phyloP scores from a whole-genome alignment of 1,140 invertebrate species.

The Hirudo medicinalis region DNA sequence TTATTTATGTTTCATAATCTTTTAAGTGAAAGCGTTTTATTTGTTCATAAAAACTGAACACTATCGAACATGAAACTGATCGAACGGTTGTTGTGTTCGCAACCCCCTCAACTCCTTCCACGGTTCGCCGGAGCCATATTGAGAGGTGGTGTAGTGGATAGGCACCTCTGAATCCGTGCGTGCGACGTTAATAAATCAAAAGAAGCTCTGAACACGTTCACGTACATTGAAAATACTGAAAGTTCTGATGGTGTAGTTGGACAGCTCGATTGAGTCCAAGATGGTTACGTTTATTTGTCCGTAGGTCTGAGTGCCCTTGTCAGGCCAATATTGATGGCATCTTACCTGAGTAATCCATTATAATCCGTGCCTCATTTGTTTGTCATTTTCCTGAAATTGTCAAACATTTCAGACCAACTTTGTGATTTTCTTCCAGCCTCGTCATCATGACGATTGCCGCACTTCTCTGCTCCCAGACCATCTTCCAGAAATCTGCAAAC shows the following conservation, averaged over 20 bases:
- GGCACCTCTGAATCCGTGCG: no score
- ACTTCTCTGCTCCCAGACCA: conserved; percentile 86
- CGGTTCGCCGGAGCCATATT: no score
- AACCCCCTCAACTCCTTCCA: no score
- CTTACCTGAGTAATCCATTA: conserved; percentile 2
- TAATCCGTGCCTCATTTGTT: background rate
- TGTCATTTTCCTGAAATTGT: background rate
- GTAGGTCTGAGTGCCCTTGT: conserved; percentile 78
- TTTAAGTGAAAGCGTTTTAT: background rate
- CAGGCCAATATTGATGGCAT: conserved; percentile 70
- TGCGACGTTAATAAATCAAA: background rate
- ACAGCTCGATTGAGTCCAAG: conserved; percentile 81
- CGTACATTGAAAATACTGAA: conserved; percentile 44
- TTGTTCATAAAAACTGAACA: no score
- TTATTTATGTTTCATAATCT: background rate
- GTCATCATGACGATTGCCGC: conserved; percentile 87
- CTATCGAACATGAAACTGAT: no score
- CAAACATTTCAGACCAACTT: background rate
- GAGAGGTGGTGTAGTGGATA: no score
- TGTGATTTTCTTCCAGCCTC: conserved; percentile 36
- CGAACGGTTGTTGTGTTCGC: no score
- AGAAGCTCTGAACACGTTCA: background rate
- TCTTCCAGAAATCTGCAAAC: conserved; percentile 84
- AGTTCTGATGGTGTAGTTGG: conserved; percentile 91
- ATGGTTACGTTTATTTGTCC: conserved; percentile 71